Evolutionary conservation across 2,797 vertebrate species (phyloP).

Genomic region (Melanotaenia nigrans): DNA sequence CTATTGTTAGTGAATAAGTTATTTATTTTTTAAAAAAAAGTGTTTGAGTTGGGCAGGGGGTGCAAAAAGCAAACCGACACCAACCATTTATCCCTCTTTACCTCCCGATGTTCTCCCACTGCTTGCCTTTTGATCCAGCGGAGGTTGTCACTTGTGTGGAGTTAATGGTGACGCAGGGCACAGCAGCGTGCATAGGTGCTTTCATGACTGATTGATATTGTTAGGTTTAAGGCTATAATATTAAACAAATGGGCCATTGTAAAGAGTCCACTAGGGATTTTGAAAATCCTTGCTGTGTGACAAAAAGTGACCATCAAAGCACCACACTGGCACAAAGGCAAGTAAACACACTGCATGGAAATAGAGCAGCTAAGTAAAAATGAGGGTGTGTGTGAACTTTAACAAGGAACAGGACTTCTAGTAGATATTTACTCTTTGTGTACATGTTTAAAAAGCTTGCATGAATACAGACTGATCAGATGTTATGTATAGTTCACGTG

Average conservation of each 20-base stretch:
- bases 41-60: neutral
- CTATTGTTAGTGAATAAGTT: slow-evolving; percentile 24
- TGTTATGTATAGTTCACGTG: slow-evolving; percentile 65
- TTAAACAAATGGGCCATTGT: slow-evolving; percentile 77
- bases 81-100: slow-evolving; percentile 56
- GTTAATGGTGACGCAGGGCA: slow-evolving; percentile 69
- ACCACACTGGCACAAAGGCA: slow-evolving; percentile 13
- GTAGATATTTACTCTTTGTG: slow-evolving; percentile 15
- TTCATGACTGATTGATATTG: slow-evolving; percentile 79
- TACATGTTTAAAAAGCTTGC: slow-evolving; percentile 32
- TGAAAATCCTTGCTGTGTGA: slow-evolving; percentile 49
- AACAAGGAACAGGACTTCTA: slow-evolving; percentile 19
- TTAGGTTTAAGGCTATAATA: slow-evolving; percentile 77
- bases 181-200: slow-evolving; percentile 68
- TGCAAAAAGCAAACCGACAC: slow-evolving; percentile 32
- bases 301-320: slow-evolving; percentile 30
- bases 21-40: slow-evolving; percentile 30
- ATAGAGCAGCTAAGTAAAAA: slow-evolving; percentile 32
- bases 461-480: slow-evolving; percentile 39
- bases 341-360: slow-evolving; percentile 34
- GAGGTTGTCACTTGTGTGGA: slow-evolving; percentile 61
- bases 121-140: slow-evolving; percentile 38
- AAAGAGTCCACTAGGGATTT: slow-evolving; percentile 48
- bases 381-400: slow-evolving; percentile 38
- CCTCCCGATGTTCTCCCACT: slow-evolving; percentile 32